Evolutionary conservation across 2,113 vertebrate species (phyloP).

Genomic region (Caretta caretta): DNA sequence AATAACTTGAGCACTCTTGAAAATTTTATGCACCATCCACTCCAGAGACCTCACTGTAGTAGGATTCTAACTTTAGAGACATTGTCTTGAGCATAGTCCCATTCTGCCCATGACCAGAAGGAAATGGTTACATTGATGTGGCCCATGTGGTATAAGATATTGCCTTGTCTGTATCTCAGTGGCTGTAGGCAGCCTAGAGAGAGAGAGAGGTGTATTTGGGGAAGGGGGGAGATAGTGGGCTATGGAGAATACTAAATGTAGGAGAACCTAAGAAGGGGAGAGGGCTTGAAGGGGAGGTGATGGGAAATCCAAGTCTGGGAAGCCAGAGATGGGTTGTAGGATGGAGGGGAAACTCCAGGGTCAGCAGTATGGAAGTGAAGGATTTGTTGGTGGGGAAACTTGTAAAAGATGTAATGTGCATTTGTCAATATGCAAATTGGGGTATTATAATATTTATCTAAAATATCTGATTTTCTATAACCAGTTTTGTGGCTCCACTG

Average conservation of each 20-base stretch:
- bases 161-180: not conserved
- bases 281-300: not conserved
- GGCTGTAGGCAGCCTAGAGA: not conserved
- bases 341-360: not conserved
- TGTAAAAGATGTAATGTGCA: not conserved
- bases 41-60: not conserved
- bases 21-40: not conserved
- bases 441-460: not conserved
- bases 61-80: not conserved
- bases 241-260: not conserved
- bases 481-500: not conserved
- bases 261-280: not conserved
- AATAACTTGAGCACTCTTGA: not conserved
- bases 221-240: not conserved
- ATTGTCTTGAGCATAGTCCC: not conserved
- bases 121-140: not conserved
- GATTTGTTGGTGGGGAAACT: not conserved
- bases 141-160: not conserved
- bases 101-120: not conserved
- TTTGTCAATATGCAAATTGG: not conserved
- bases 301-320: not conserved
- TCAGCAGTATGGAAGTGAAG: rapidly evolving
- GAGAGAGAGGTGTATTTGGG: not conserved
- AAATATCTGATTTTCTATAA: not conserved
- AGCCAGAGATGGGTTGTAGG: not conserved